phyloP scores from a whole-genome alignment of 2,113 vertebrate genomes.

The Chaenogobius annularis region DNA sequence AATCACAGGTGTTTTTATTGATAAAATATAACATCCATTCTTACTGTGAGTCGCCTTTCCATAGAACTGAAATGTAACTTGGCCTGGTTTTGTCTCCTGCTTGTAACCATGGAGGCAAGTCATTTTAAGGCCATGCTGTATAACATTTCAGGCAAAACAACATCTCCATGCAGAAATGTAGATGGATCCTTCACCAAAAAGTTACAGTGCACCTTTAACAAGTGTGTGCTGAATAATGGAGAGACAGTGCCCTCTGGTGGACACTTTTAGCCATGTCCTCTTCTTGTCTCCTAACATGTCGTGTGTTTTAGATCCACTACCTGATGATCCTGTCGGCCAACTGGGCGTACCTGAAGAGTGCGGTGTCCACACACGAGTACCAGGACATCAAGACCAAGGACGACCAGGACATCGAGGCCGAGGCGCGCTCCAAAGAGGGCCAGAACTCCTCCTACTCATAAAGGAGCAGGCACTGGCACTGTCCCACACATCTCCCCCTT shows the following conservation, averaged over 20 bases:
- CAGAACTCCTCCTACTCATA: conserved; percentile 99
- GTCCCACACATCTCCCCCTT: conserved; percentile 54
- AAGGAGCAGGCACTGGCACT: conserved; percentile 57
- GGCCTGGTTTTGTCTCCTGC: too few species aligned
- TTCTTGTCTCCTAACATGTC: not conserved
- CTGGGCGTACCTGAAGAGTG: conserved; percentile 99
- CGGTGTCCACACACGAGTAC: conserved; percentile 96
- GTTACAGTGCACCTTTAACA: too few species aligned
- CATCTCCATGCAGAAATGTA: too few species aligned
- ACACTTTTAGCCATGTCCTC: not conserved
- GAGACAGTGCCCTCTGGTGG: conserved; percentile 3
- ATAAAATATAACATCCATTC: too few species aligned
- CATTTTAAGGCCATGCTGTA: too few species aligned
- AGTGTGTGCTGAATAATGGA: not conserved
- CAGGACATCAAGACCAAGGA: conserved; percentile 99
- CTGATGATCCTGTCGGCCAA: conserved; percentile 99
- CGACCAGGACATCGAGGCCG: conserved; percentile 96
- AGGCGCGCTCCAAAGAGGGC: conserved; percentile 98
- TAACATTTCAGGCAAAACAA: too few species aligned
- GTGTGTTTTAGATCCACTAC: conserved; percentile 91
- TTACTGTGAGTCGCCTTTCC: too few species aligned
- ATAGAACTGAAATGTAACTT: too few species aligned
- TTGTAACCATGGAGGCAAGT: too few species aligned
- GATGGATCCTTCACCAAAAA: too few species aligned
- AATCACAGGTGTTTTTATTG: too few species aligned